Conservation (phyloP, 2,113 vertebrate genomes). For the Halichoeres trimaculatus region DNA sequence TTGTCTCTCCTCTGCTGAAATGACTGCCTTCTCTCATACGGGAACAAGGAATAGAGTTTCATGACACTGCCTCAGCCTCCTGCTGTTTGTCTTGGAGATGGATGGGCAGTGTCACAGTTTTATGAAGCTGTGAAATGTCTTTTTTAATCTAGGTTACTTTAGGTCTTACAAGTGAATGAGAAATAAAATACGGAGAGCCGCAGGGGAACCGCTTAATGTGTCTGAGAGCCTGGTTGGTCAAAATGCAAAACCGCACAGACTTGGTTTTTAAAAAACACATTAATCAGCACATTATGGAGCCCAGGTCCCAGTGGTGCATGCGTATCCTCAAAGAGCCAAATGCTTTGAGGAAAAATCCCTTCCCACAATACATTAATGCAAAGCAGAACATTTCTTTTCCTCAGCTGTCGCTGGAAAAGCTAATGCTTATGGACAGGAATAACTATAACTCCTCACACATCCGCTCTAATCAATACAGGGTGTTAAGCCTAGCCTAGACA, state of each 20-base stretch:
- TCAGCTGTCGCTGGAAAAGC: constrained; percentile 24
- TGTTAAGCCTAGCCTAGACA: constrained; percentile 37
- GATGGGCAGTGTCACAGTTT: constrained; percentile 43
- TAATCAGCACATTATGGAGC: constrained; percentile 29
- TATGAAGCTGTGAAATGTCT: constrained; percentile 47
- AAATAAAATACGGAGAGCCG: neutral
- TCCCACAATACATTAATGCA: constrained; percentile 22
- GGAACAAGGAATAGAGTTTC: constrained; percentile 36
- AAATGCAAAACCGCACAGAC: constrained; percentile 8
- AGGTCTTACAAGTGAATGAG: neutral
- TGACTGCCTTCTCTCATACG: constrained; percentile 8
- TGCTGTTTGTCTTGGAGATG: constrained; percentile 42
- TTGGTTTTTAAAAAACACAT: constrained; percentile 26
- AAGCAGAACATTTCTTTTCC: constrained; percentile 13
- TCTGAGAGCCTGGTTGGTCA: constrained; percentile 16
- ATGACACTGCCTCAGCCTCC: constrained; percentile 35
- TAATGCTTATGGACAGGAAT: constrained; percentile 34
- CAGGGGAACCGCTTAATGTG: constrained; percentile 1
- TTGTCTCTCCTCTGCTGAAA: constrained; percentile 38
- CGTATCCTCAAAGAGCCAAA: constrained; percentile 19
- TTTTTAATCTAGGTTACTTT: constrained; percentile 22
- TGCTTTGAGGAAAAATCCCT: constrained; percentile 22
- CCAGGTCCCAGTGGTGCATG: constrained; percentile 8
- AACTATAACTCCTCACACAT: constrained; percentile 25
- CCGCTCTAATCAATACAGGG: constrained; percentile 43